Percentiles rank a stretch among this genome's conserved stretches.
Evolutionary conservation across 2,888 invertebrate genomes (phyloP).

Genomic region (Hipparchia semele): DNA sequence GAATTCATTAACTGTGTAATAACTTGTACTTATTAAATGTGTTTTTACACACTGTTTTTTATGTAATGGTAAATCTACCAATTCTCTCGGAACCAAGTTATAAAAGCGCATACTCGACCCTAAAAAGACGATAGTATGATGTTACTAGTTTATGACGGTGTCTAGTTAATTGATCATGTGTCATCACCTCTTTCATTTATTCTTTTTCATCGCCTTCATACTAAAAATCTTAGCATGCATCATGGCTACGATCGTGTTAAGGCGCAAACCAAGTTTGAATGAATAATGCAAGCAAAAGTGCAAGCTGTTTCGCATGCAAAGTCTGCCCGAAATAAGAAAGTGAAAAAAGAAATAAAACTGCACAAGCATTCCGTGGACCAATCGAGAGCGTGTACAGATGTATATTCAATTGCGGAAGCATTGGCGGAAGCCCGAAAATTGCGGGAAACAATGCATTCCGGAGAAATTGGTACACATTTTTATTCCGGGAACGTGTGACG

Average conservation of each 20-base stretch:
- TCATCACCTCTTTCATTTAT: background rate
- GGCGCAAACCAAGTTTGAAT: background rate
- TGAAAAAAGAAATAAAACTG: slow-evolving; percentile 22
- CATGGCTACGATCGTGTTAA: background rate
- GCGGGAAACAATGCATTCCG: slow-evolving; percentile 42
- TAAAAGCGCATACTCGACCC: too few species aligned
- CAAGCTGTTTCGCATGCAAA: slow-evolving; percentile 16
- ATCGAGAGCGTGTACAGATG: slow-evolving; percentile 34
- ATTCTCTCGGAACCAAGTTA: too few species aligned
- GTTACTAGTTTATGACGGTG: too few species aligned
- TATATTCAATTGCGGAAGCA: slow-evolving; percentile 42
- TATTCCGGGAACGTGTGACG: slow-evolving; percentile 53
- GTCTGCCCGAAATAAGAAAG: slow-evolving; percentile 19
- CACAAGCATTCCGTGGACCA: slow-evolving; percentile 23
- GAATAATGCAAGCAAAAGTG: slow-evolving; percentile 13
- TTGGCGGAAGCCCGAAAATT: slow-evolving; percentile 44
- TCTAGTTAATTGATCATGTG: too few species aligned
- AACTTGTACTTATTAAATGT: too few species aligned
- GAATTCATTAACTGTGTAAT: too few species aligned
- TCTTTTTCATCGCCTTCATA: background rate
- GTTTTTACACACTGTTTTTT: too few species aligned
- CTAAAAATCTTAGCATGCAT: background rate
- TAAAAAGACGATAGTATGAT: too few species aligned
- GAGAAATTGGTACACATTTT: slow-evolving; percentile 48
- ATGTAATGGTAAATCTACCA: too few species aligned